Percentiles rank a stretch among this genome's conserved stretches.
Evolutionary conservation across 2,113 vertebrate genomes (phyloP).

Genomic region (Carettochelys insculpta): DNA sequence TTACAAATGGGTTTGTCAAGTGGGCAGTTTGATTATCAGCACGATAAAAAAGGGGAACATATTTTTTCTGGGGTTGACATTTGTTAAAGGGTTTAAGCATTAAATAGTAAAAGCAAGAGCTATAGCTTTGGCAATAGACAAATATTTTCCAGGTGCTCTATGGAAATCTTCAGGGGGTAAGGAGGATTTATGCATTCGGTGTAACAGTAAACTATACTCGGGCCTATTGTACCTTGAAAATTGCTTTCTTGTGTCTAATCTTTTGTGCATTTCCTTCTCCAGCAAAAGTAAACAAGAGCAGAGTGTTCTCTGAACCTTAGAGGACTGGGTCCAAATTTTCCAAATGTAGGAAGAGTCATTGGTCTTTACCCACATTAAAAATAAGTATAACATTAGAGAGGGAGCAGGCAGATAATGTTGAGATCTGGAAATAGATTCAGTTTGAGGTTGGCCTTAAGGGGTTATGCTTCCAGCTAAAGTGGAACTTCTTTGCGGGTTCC

Average conservation of each 20-base stretch:
- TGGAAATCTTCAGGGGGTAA: slow-evolving; percentile 37
- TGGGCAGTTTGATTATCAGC: neutral
- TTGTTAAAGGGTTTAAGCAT: slow-evolving; percentile 49
- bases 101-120: slow-evolving; percentile 39
- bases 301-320: neutral
- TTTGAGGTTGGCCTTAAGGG: neutral
- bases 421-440: neutral
- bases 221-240: neutral
- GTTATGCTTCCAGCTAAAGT: neutral
- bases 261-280: neutral
- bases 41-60: neutral
- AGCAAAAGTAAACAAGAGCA: neutral
- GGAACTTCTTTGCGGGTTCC: neutral
- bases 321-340: neutral
- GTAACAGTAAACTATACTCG: slow-evolving; percentile 12
- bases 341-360: neutral
- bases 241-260: neutral
- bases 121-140: neutral
- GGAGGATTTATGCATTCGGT: slow-evolving; percentile 7
- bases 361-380: neutral
- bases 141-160: slow-evolving; percentile 25
- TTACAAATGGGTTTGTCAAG: neutral
- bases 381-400: neutral
- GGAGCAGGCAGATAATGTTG: neutral
- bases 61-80: slow-evolving; percentile 28